Conservation (phyloP, 2,797 vertebrate species). For the Podarcis siculus region DNA sequence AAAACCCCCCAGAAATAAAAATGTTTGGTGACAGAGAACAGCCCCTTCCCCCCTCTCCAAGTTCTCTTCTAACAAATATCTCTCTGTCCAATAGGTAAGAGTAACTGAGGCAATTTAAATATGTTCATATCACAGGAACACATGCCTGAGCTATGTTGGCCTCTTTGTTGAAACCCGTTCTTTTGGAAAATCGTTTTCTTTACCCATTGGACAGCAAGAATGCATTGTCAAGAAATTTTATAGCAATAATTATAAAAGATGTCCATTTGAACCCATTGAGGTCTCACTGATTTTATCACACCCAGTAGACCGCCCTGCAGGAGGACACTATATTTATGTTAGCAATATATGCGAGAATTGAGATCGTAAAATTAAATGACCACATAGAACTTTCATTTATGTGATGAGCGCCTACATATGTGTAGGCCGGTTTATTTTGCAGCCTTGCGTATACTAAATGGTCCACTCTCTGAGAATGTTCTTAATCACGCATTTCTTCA, state of each 20-base stretch:
- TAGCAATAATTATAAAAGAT: conserved; percentile 92
- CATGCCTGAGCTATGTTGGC: conserved; percentile 63
- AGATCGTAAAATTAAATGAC: conserved; percentile 94
- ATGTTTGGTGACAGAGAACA: background rate
- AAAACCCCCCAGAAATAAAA: conserved; percentile 23
- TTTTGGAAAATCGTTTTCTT: conserved; percentile 83
- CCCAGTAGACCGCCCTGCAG: conserved; percentile 89
- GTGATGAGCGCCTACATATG: conserved; percentile 82
- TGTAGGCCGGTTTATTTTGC: conserved; percentile 81
- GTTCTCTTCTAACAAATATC: conserved; percentile 58
- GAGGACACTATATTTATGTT: conserved; percentile 95
- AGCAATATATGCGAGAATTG: conserved; percentile 98
- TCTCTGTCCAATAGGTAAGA: conserved; percentile 68
- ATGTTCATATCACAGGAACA: conserved; percentile 64
- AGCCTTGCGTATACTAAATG: conserved; percentile 75
- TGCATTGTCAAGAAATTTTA: conserved; percentile 89
- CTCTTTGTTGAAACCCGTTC: conserved; percentile 78
- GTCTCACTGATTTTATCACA: conserved; percentile 87
- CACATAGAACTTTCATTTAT: conserved; percentile 93
- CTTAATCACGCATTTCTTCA: conserved; percentile 88
- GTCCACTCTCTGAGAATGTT: conserved; percentile 77
- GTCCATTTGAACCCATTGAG: conserved; percentile 92
- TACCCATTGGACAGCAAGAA: conserved; percentile 82
- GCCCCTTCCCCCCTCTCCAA: conserved; percentile 51
- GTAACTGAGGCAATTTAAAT: conserved; percentile 73